Evolutionary conservation across 2,797 vertebrate species (phyloP).

Genomic region (Intellagama lesueurii): DNA sequence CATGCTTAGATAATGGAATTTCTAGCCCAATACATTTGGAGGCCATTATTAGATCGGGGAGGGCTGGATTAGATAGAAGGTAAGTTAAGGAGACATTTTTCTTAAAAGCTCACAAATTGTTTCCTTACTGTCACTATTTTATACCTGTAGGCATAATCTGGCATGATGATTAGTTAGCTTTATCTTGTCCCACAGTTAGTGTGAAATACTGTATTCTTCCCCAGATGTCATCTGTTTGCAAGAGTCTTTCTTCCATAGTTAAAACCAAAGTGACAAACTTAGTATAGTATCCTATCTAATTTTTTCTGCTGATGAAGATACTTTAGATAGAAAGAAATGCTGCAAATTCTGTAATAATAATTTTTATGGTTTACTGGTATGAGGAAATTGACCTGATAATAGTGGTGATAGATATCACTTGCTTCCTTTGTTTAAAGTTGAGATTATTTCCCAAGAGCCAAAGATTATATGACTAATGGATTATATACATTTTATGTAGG

Average conservation of each 20-base stretch:
- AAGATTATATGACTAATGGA: neutral
- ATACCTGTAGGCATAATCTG: neutral
- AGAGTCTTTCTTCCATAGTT: neutral
- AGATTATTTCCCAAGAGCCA: neutral
- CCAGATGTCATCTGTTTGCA: neutral
- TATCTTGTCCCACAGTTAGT: neutral
- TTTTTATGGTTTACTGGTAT: constrained; percentile 42
- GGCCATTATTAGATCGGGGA: neutral
- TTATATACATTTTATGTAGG: neutral
- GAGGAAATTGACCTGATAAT: fast-evolving
- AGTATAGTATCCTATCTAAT: no score
- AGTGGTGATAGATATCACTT: neutral
- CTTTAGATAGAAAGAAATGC: constrained; percentile 33
- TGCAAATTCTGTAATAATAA: constrained; percentile 40
- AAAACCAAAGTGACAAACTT: no score
- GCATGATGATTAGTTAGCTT: neutral
- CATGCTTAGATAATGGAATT: neutral
- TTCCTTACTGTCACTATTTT: neutral
- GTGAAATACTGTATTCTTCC: neutral
- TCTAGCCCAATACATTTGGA: neutral
- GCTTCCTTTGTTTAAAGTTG: neutral
- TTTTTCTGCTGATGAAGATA: neutral
- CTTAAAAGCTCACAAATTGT: neutral
- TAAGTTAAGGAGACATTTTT: neutral
- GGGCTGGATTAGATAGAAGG: neutral